phyloP scores from a whole-genome alignment of 2,888 invertebrate genomes.

The Pycnomerus fuliginosus region DNA sequence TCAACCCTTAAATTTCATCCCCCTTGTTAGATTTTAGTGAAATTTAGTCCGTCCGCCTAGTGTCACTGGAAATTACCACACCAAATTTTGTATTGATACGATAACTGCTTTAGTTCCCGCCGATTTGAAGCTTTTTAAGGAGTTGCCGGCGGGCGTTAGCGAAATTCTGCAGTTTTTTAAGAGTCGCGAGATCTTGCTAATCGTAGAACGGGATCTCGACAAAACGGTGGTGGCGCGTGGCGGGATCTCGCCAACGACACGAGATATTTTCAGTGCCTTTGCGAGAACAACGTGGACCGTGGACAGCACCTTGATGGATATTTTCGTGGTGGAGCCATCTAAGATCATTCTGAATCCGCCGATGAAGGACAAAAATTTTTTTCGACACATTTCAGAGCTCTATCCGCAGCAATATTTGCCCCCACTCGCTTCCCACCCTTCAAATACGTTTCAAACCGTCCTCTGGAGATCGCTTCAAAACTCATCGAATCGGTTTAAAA shows the following conservation, averaged over 20 bases:
- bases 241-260: constrained; percentile 44
- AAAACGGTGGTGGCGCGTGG: constrained; percentile 42
- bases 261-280: constrained; percentile 37
- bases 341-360: constrained; percentile 9
- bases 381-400: no score
- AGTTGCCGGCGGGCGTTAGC: constrained; percentile 37
- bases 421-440: no score
- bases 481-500: no score
- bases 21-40: no score
- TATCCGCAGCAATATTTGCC: no score
- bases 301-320: neutral
- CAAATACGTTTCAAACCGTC: no score
- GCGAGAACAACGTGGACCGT: constrained; percentile 3
- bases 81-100: no score
- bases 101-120: no score
- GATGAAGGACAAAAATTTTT: constrained; percentile 6
- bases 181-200: constrained; percentile 44
- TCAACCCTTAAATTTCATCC: no score
- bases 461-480: no score
- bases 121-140: constrained; percentile 43
- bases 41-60: no score
- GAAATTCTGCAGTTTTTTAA: constrained; percentile 40
- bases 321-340: constrained; percentile 6
- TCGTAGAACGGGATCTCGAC: constrained; percentile 47
- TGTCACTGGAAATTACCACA: no score